Conservation (phyloP, 2,113 vertebrate genomes). For the Panthera tigris region DNA sequence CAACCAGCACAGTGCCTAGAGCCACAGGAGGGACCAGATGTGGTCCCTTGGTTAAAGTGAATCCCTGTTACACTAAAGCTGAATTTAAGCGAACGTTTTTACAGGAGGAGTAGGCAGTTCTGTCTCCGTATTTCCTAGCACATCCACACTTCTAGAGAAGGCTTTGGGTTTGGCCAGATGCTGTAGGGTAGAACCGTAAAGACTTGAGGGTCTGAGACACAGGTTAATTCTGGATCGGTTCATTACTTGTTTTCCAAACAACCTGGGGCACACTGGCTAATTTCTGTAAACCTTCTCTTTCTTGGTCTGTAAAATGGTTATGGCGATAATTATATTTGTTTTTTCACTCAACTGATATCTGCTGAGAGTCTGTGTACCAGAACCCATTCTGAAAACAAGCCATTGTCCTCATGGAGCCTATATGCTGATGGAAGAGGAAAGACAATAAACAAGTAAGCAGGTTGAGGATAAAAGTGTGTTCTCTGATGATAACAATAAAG, state of each 20-base stretch:
- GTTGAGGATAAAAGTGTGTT: rapidly evolving
- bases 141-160: not conserved
- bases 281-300: not conserved
- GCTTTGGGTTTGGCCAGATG: not conserved
- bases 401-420: not conserved
- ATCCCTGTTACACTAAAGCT: no score
- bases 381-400: not conserved
- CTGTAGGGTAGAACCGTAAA: not conserved
- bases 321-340: not conserved
- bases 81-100: not conserved
- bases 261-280: not conserved
- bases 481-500: not conserved
- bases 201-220: not conserved
- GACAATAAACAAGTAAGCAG: not conserved
- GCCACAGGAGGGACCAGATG: not conserved
- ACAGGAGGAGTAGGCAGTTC: not conserved
- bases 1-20: not conserved
- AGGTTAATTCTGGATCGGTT: not conserved
- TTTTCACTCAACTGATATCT: not conserved
- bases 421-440: not conserved
- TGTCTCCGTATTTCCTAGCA: not conserved
- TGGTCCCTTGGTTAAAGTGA: rapidly evolving
- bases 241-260: not conserved
- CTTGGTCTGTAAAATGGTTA: not conserved
- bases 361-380: not conserved